Evolutionary conservation across 2,797 vertebrate genomes (phyloP), one percentile per base, ranked within the genome.

Genomic region (Menidia menidia): DNA sequence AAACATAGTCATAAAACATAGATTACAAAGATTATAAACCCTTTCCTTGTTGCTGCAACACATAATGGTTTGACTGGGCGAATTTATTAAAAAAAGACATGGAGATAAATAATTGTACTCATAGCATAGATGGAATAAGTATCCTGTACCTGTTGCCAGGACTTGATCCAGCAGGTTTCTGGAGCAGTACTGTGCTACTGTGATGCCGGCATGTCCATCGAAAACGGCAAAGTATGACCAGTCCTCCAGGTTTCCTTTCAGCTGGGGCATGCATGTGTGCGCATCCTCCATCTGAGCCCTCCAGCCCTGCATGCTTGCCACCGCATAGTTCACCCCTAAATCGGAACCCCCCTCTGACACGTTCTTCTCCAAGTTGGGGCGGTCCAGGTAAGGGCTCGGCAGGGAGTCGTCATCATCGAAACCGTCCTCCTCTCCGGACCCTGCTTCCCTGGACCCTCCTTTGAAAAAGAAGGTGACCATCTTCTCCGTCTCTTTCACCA

Each of bases 291-390:
- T 94, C 74, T 93, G 92, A 3, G 89, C 81, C 82, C 94, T 90
- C 95, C 95, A 96, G 42, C 95, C 95, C 78, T 96, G 95, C 93
- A 94, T 95, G 64, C 90, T 90, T 15, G 93, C 94, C 70, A 93
- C 71, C 4, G 92, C 94, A 1, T 95, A 96, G 88, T 76, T 89
- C 74, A 91, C 0, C 30, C 85, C 83, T 19, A 61, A 45, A 50
- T 84, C 56, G 8, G 89, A 79, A 3, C 92, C 85, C 39, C 94
- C 90, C 84, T 94, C 89, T 14, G 73, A 85, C 45, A 88, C 89
- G 4, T 90, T 76, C 81, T 95, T 95, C 63, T 93, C 88, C 84
- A 94, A 65, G 10, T 90, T 73, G 19, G 94, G 95, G 1, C 68
- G 87, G 0, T 93, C 88, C 73, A 94, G 86, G 79, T 96, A 95